These are phyloP conservation scores for Cydia pomonella DNA, from an alignment of 1,140 invertebrate genomes.

Conservation along the genomic window DNA sequence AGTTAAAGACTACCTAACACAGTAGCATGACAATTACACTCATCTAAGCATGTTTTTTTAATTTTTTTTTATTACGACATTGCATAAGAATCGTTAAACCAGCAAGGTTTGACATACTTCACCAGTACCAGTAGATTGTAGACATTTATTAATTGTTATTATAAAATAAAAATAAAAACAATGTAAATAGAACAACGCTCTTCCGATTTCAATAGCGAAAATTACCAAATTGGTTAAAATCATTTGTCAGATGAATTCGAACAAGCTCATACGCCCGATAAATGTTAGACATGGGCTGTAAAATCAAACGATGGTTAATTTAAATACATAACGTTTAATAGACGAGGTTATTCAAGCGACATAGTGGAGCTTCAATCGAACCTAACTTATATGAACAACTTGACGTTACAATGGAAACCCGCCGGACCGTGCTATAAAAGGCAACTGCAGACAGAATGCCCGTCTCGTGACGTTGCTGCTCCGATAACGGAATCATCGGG, in stretches of 20 bases:
- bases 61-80: too few relatives aligned
- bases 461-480: constrained; percentile 66
- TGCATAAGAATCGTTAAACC: too few relatives aligned
- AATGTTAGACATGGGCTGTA: constrained; percentile 16
- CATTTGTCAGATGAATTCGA: background rate
- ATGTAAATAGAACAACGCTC: too few relatives aligned
- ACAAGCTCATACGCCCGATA: constrained; percentile 10
- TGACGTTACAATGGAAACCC: constrained; percentile 43
- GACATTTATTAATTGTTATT: too few relatives aligned
- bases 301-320: constrained; percentile 18
- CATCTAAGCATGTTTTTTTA: too few relatives aligned
- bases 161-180: too few relatives aligned
- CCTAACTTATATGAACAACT: constrained; percentile 31
- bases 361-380: constrained; percentile 28
- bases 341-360: constrained; percentile 29
- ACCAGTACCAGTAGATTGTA: too few relatives aligned
- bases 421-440: constrained; percentile 35
- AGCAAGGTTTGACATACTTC: too few relatives aligned
- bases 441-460: constrained; percentile 37
- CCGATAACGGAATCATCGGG: constrained; percentile 69
- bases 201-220: too few relatives aligned
- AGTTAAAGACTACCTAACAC: too few relatives aligned
- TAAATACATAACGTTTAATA: constrained; percentile 28
- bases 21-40: too few relatives aligned
- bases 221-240: background rate